Percentiles rank a stretch among this genome's conserved stretches.
Evolutionary conservation across 2,113 vertebrate species (phyloP).

Genomic region (Condylura cristata): DNA sequence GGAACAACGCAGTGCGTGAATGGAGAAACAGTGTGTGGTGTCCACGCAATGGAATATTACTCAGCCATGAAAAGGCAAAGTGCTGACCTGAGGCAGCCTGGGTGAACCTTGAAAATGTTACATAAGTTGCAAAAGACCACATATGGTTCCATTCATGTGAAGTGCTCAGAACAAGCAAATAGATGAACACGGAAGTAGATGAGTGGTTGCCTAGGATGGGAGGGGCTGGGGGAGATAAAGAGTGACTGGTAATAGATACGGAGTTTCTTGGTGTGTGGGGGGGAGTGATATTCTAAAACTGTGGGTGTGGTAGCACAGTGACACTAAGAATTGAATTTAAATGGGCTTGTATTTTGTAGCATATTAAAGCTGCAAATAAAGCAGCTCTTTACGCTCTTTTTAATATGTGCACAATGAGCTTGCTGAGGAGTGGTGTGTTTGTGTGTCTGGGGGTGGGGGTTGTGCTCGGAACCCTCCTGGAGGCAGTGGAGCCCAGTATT

Average conservation of each 20-base stretch:
- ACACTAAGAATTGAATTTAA: neutral
- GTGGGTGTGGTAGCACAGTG: neutral
- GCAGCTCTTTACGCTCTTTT: too few relatives aligned
- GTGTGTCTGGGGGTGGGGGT: neutral
- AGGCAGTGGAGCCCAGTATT: neutral
- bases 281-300: neutral
- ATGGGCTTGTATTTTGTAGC: neutral
- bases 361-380: neutral
- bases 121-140: neutral
- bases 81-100: too few relatives aligned
- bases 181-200: neutral
- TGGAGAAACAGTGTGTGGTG: neutral
- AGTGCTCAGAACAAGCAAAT: neutral
- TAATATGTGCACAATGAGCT: neutral
- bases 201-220: neutral
- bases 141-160: neutral
- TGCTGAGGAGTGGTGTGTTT: neutral
- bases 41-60: neutral
- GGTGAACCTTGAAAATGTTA: neutral
- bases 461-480: neutral
- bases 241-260: neutral
- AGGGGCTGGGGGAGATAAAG: neutral
- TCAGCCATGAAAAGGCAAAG: neutral
- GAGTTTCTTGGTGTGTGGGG: neutral
- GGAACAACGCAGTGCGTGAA: neutral